Evolutionary conservation across 2,797 vertebrate genomes (phyloP).

Genomic region (Peromyscus melanophrys): DNA sequence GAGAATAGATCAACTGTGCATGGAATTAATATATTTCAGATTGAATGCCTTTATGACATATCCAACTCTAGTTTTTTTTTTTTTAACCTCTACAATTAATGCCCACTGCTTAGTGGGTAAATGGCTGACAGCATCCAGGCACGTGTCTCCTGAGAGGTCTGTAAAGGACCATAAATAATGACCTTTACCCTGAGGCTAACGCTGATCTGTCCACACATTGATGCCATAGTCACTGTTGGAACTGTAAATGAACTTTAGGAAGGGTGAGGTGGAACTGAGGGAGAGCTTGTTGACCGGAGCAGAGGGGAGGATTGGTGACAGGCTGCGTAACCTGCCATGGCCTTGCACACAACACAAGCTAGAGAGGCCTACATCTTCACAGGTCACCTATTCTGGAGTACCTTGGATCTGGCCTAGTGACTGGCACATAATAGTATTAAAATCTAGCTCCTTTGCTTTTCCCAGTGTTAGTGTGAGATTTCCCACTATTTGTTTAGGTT

Average conservation of each 20-base stretch:
- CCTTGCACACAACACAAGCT: neutral
- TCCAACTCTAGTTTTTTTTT: neutral
- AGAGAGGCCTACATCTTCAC: neutral
- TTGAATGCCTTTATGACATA: neutral
- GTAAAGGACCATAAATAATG: neutral
- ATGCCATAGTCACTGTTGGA: neutral
- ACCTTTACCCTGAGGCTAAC: neutral
- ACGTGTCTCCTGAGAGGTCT: neutral
- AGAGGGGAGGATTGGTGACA: neutral
- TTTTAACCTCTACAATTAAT: neutral
- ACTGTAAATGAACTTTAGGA: neutral
- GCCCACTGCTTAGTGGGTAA: neutral
- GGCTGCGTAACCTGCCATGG: neutral
- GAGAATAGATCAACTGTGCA: neutral
- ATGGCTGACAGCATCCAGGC: neutral
- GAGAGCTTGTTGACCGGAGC: neutral
- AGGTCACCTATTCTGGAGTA: neutral
- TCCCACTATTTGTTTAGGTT: neutral
- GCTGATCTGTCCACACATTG: neutral
- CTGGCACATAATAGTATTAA: neutral
- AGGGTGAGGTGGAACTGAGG: neutral
- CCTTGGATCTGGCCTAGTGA: neutral
- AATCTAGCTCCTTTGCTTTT: neutral
- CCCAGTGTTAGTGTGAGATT: neutral
- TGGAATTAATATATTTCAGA: neutral